Evolutionary conservation across 2,113 vertebrate species (phyloP).

Genomic region (Calyptommatus sinebrachiatus): DNA sequence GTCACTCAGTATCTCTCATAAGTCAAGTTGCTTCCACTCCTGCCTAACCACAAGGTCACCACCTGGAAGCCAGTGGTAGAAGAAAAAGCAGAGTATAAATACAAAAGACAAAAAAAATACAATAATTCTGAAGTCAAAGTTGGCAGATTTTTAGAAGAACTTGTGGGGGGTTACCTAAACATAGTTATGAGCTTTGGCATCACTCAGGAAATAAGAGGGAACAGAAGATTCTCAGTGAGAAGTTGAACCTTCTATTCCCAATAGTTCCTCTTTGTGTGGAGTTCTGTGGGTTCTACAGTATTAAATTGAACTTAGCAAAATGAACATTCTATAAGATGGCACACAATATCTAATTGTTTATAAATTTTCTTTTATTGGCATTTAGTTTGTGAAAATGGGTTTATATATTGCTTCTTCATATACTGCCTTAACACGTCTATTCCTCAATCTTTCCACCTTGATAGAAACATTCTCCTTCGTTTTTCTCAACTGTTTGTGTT

Average conservation of each 20-base stretch:
- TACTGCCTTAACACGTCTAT: neutral
- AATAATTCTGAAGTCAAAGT: neutral
- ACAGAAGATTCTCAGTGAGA: neutral
- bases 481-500: neutral
- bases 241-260: neutral
- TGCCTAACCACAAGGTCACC: too few species aligned
- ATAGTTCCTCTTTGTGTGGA: neutral
- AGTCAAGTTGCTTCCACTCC: neutral
- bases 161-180: too few species aligned
- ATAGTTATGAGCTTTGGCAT: neutral
- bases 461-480: neutral
- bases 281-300: too few species aligned
- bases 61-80: too few species aligned
- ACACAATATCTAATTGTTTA: neutral
- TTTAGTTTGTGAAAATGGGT: neutral
- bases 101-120: neutral
- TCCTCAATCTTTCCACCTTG: neutral
- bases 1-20: too few species aligned
- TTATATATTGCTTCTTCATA: neutral
- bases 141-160: neutral
- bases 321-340: neutral
- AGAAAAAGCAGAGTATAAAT: too few species aligned
- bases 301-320: neutral
- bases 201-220: neutral
- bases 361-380: neutral